Conservation (phyloP, 2,888 invertebrate species). For the Girardia tigrina region DNA sequence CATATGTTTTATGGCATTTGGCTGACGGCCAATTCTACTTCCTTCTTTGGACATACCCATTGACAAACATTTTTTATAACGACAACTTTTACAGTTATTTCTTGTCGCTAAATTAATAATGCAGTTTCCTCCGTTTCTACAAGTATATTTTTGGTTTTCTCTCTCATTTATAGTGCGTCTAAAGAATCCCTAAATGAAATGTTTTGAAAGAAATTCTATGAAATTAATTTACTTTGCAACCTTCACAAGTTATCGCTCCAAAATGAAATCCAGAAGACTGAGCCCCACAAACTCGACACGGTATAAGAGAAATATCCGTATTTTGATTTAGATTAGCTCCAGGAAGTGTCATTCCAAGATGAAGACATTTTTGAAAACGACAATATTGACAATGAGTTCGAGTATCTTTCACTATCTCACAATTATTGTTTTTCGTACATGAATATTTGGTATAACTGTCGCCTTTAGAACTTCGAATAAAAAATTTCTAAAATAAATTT, state of each 20-base stretch:
- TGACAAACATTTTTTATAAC: conserved; percentile 45
- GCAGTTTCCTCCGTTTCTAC: conserved; percentile 43
- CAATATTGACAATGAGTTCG: conserved; percentile 49
- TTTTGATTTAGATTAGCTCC: conserved; percentile 36
- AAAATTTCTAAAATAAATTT: conserved; percentile 46
- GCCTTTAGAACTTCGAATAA: conserved; percentile 45
- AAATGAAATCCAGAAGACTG: conserved; percentile 50
- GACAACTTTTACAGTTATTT: conserved; percentile 48
- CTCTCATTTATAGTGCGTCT: conserved; percentile 47
- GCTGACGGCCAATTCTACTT: conserved; percentile 32
- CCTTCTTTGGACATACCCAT: conserved; percentile 47
- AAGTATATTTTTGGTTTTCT: conserved; percentile 42
- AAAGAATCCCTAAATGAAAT: conserved; percentile 47
- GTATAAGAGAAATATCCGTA: conserved; percentile 43
- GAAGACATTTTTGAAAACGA: conserved; percentile 46
- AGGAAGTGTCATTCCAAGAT: conserved; percentile 46
- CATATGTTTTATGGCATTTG: conserved; percentile 32
- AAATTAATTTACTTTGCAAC: conserved; percentile 44
- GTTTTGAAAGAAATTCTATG: not conserved
- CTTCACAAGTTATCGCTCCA: conserved; percentile 50
- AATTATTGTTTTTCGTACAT: conserved; percentile 43
- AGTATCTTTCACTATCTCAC: conserved; percentile 46
- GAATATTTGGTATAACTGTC: conserved; percentile 42
- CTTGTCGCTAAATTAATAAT: conserved; percentile 44
- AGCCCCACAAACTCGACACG: conserved; percentile 48